phyloP scores from a whole-genome alignment of 2,113 vertebrate genomes.

The Hymenochirus boettgeri region DNA sequence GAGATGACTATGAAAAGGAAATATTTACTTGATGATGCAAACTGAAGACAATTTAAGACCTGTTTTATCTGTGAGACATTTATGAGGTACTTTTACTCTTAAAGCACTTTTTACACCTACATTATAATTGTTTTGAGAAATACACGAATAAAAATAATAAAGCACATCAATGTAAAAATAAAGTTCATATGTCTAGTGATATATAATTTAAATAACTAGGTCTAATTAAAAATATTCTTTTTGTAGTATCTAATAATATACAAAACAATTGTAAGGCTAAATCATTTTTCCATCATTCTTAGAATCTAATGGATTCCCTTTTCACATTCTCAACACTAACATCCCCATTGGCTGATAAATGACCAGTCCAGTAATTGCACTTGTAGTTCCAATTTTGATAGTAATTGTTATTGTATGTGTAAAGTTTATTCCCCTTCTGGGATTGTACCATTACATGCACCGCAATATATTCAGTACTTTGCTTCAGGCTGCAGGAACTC shows the following conservation, averaged over 20 bases:
- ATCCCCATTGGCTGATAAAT: conserved; percentile 42
- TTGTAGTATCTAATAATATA: too few relatives aligned
- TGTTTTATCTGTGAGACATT: too few relatives aligned
- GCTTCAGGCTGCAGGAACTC: conserved; percentile 21
- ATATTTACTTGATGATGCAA: too few relatives aligned
- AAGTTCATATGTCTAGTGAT: too few relatives aligned
- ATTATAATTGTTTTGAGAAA: too few relatives aligned
- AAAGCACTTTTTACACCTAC: too few relatives aligned
- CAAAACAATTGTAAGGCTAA: background rate
- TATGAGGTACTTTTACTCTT: too few relatives aligned
- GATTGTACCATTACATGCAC: conserved; percentile 30
- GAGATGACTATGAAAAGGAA: too few relatives aligned
- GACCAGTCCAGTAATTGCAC: conserved; percentile 36
- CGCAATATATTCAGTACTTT: conserved; percentile 33
- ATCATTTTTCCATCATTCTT: conserved; percentile 9
- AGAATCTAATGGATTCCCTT: conserved; percentile 17
- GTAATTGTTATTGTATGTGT: conserved; percentile 43
- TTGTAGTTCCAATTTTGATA: conserved; percentile 39
- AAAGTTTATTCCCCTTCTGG: conserved; percentile 36
- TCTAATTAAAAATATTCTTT: background rate
- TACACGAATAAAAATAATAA: too few relatives aligned
- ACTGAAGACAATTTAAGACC: too few relatives aligned
- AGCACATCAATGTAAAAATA: too few relatives aligned
- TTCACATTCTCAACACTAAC: conserved; percentile 8
- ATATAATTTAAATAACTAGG: too few relatives aligned